Evolutionary conservation across 2,113 vertebrate genomes (phyloP).

Genomic region (Sebastes fasciatus): DNA sequence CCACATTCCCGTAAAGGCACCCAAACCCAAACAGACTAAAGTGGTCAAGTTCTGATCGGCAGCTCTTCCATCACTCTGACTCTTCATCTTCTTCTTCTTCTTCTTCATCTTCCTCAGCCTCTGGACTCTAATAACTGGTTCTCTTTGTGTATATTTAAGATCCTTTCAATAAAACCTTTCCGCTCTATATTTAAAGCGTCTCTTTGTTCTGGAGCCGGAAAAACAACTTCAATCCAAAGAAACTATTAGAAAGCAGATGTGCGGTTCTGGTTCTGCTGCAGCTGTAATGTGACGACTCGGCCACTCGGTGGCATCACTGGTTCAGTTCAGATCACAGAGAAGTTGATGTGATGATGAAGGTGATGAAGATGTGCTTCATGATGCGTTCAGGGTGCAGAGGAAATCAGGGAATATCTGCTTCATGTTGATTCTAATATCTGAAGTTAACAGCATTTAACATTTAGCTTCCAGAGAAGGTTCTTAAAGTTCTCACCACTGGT

Average conservation of each 20-base stretch:
- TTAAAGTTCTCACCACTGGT: too few species aligned
- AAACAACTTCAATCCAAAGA: neutral
- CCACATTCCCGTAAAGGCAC: slow-evolving; percentile 77
- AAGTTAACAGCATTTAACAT: too few species aligned
- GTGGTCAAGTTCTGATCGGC: slow-evolving; percentile 89
- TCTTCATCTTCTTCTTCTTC: too few species aligned
- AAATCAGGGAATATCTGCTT: too few species aligned
- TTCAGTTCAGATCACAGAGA: too few species aligned
- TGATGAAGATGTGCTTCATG: too few species aligned
- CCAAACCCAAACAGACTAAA: slow-evolving; percentile 83
- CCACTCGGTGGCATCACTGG: slow-evolving; percentile 7
- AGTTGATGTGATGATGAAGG: neutral
- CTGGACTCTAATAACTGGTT: neutral
- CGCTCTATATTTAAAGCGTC: neutral
- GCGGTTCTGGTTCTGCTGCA: too few species aligned
- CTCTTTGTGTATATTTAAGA: neutral
- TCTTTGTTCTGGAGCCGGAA: neutral
- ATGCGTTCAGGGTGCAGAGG: too few species aligned
- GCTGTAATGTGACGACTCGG: neutral
- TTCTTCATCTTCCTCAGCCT: too few species aligned
- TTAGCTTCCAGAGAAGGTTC: too few species aligned
- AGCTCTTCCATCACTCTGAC: neutral
- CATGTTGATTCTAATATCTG: too few species aligned
- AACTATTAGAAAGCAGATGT: too few species aligned
- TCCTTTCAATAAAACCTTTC: neutral